A percentile compares a stretch with the other conserved stretches of the same genome.
phyloP scores from a whole-genome alignment of 2,797 vertebrate species.

The Sebastolobus altivelis region DNA sequence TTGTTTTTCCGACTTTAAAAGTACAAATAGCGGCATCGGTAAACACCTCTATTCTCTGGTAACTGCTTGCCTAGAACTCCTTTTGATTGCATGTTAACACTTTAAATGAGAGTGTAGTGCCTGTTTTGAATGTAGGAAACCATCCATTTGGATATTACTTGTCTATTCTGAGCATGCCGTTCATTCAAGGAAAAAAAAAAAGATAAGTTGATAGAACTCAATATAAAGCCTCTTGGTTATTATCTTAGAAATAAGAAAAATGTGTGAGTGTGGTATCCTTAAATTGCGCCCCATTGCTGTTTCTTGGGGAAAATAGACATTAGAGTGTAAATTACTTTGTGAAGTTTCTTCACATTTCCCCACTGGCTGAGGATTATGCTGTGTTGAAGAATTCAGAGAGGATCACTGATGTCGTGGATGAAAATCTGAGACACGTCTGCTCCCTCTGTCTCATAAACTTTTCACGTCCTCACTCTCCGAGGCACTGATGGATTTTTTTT shows the following conservation, averaged over 20 bases:
- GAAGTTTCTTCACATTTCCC: slow-evolving; percentile 62
- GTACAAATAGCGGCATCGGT: neutral
- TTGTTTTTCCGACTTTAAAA: neutral
- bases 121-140: slow-evolving; percentile 3
- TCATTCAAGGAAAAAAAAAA: slow-evolving; percentile 16
- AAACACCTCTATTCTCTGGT: slow-evolving; percentile 2
- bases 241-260: slow-evolving; percentile 51
- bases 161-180: slow-evolving; percentile 38
- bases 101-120: slow-evolving; percentile 18
- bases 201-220: slow-evolving; percentile 28
- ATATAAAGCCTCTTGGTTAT: slow-evolving; percentile 43
- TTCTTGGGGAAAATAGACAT: slow-evolving; percentile 52
- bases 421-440: slow-evolving; percentile 41
- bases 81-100: slow-evolving; percentile 13
- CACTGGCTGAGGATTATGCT: slow-evolving; percentile 55
- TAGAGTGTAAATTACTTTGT: slow-evolving; percentile 65
- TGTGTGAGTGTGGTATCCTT: slow-evolving; percentile 34
- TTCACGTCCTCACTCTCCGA: slow-evolving; percentile 23
- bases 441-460: slow-evolving; percentile 7
- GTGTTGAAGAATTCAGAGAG: slow-evolving; percentile 54
- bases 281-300: slow-evolving; percentile 42
- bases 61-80: neutral
- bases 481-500: slow-evolving; percentile 19
- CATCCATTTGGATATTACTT: slow-evolving; percentile 19
- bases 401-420: slow-evolving; percentile 51